A percentile compares a stretch with the other conserved stretches of the same genome.
These are phyloP conservation scores for Bungarus multicinctus DNA, from an alignment of 2,113 vertebrate species.

Conservation along the genomic window DNA sequence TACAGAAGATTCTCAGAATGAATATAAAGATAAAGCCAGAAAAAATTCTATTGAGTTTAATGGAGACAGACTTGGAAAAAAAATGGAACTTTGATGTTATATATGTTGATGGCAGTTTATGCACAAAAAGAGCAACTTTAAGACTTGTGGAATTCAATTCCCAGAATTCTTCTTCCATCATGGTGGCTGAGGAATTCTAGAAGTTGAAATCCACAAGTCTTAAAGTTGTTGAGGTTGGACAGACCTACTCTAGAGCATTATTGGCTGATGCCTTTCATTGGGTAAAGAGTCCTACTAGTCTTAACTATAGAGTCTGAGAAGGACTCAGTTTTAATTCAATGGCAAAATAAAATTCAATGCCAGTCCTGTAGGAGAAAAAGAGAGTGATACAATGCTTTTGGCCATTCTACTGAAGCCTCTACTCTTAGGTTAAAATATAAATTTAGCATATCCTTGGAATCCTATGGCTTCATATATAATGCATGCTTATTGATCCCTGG, in stretches of 20 bases:
- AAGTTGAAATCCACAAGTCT: background rate
- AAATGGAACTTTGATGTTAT: background rate
- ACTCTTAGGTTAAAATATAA: background rate
- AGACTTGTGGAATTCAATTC: background rate
- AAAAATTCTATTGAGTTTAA: background rate
- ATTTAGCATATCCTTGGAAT: background rate
- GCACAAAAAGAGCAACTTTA: background rate
- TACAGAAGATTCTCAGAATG: background rate
- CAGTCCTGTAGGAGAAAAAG: background rate
- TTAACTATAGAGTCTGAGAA: background rate
- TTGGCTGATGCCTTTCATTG: background rate
- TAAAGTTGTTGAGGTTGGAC: background rate
- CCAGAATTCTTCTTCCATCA: background rate
- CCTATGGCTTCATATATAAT: background rate
- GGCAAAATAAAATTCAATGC: background rate
- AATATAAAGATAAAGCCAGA: background rate
- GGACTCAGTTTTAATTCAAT: background rate
- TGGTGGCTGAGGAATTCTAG: background rate
- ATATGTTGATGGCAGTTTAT: background rate
- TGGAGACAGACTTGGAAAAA: background rate
- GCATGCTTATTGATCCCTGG: background rate
- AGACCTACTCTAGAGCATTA: background rate
- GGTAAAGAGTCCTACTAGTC: background rate
- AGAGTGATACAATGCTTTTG: background rate
- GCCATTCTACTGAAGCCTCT: background rate